Evolutionary conservation across 1,140 invertebrate genomes (phyloP).

Genomic region (Oppia nitens): DNA sequence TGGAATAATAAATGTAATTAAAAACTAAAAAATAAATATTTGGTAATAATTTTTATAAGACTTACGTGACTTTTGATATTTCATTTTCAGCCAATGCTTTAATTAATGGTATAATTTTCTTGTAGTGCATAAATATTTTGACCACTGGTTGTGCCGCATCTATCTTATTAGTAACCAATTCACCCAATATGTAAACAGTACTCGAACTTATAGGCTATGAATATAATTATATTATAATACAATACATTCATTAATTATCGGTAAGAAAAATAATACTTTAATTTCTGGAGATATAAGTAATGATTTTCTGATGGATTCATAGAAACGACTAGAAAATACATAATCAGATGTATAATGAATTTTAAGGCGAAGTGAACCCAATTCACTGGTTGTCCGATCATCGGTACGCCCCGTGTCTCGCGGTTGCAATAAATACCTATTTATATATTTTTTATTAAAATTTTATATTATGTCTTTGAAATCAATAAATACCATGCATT

Average conservation of each 20-base stretch:
- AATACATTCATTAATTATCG: background rate
- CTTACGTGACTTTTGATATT: constrained; percentile 70
- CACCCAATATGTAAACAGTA: constrained; percentile 66
- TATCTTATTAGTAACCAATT: constrained; percentile 63
- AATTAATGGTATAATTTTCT: constrained; percentile 62
- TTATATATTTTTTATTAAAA: too few relatives aligned
- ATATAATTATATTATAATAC: constrained; percentile 16
- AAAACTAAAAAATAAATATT: too few relatives aligned
- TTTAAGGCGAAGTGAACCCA: constrained; percentile 63
- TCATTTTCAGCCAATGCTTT: constrained; percentile 60
- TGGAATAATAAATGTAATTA: too few relatives aligned
- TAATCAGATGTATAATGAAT: constrained; percentile 73
- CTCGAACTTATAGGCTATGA: constrained; percentile 62
- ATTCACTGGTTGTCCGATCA: constrained; percentile 34
- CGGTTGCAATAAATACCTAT: constrained; percentile 67
- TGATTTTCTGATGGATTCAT: constrained; percentile 52
- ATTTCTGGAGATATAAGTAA: constrained; percentile 52
- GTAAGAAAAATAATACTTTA: constrained; percentile 32
- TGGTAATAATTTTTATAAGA: too few relatives aligned
- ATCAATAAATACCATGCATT: constrained; percentile 27
- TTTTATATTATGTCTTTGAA: too few relatives aligned
- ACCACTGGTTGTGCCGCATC: constrained; percentile 72
- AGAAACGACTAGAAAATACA: constrained; percentile 61
- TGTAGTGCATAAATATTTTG: constrained; percentile 61
- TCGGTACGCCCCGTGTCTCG: constrained; percentile 23